Base-by-base conservation (phyloP, 1,140 invertebrate species). In the Metaphire vulgaris region DNA sequence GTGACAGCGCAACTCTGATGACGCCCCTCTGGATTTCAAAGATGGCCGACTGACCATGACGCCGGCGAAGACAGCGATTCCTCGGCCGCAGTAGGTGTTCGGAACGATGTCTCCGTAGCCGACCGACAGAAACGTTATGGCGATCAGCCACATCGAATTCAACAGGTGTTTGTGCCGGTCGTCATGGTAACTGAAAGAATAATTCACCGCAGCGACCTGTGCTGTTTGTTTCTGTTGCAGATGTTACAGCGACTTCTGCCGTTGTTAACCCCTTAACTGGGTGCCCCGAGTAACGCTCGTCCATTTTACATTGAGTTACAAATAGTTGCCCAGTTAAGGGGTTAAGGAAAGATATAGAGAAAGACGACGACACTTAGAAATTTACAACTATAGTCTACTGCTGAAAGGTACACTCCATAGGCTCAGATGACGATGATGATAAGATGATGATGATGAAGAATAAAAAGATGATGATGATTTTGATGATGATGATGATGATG, bases 61-160 rank as follows among this genome's bases (percentile, higher is more conserved):
- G 84, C 97, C 97, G 79, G 96, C 97, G 86, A 93, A 94, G 83
- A 99, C 96, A 83, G 96, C 95, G 84, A 99, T 97, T 85, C 93
- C 94, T 87, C 97, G 90, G 82, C 97, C 97, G 89, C 96, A 99
- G 89, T 98, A 69, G 21, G 97, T n/a, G n/a, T n/a, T n/a, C n/a
- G n/a, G n/a, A n/a, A n/a, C n/a, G n/a, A n/a, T n/a, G n/a, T n/a
- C n/a, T n/a, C n/a, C n/a, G n/a, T n/a, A n/a, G n/a, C n/a, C n/a
- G n/a, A n/a, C n/a, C n/a, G n/a, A n/a, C n/a, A 98, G 91, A 90
- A 98, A 93, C 82, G 96, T 98, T 21, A 87, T 98, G 83, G 95
- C 94, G 87, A 97, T 97, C 87, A 98, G 91, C 95, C 96, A 98
- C 94, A 98, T 97, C 82, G 95, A 93, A 89, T 98, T 98, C 82